Evolutionary conservation across 2,113 vertebrate species (phyloP).

Genomic region (Mionectes macconnelli): DNA sequence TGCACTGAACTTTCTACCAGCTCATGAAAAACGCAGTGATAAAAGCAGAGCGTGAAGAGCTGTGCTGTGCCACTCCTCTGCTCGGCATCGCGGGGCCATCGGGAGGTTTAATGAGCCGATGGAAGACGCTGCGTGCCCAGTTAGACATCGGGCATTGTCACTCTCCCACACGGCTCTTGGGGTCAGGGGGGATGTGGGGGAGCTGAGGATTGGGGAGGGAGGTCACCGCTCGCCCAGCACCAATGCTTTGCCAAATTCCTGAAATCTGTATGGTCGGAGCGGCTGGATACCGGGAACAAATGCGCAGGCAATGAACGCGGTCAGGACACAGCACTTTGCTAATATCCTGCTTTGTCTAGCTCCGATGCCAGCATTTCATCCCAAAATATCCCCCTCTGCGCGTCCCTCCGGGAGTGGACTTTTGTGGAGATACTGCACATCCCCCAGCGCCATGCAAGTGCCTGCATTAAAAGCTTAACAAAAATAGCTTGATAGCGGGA

Average conservation of each 20-base stretch:
- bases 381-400: constrained; percentile 3
- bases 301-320: fast-evolving
- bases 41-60: constrained; percentile 36
- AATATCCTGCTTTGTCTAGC: constrained; percentile 8
- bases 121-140: background rate
- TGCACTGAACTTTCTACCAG: constrained; percentile 26
- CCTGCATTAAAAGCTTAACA: constrained; percentile 37
- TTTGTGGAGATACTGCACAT: background rate
- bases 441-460: background rate
- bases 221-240: background rate
- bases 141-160: background rate
- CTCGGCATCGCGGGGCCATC: background rate
- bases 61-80: background rate
- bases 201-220: background rate
- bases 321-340: background rate
- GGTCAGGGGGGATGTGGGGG: background rate
- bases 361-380: background rate
- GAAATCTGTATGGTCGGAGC: background rate
- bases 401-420: background rate
- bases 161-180: background rate
- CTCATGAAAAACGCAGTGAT: background rate
- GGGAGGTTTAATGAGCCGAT: background rate
- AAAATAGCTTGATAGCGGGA: constrained; percentile 34
- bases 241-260: background rate
- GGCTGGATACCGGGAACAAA: background rate